Conservation (phyloP, 1,140 invertebrate species). For the Charaxes varanes region DNA sequence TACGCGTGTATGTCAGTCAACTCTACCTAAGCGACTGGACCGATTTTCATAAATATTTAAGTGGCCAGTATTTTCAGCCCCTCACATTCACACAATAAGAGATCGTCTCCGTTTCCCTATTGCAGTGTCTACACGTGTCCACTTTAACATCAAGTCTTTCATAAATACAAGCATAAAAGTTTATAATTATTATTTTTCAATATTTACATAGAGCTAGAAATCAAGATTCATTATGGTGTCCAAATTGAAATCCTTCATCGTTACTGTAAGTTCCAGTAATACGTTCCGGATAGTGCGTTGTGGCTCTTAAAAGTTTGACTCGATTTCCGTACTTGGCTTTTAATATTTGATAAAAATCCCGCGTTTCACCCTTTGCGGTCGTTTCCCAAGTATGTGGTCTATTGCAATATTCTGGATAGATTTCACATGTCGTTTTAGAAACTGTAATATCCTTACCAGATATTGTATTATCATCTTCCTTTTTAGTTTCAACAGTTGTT, state of each 20-base stretch:
- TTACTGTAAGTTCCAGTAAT: slow-evolving; percentile 10
- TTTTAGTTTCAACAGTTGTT: slow-evolving; percentile 6
- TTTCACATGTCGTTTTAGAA: slow-evolving; percentile 8
- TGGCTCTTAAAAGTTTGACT: slow-evolving; percentile 30
- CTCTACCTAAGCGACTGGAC: background rate
- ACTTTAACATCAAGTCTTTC: too few species aligned
- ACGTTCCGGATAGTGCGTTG: slow-evolving; percentile 34
- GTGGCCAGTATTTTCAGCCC: too few species aligned
- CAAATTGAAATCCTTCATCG: slow-evolving; percentile 25
- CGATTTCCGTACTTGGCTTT: slow-evolving; percentile 37
- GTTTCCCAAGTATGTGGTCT: slow-evolving; percentile 51
- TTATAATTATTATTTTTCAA: background rate
- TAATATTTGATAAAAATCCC: slow-evolving; percentile 54
- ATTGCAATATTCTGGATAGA: slow-evolving; percentile 38
- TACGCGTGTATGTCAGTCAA: too few species aligned
- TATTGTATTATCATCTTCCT: background rate
- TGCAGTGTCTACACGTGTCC: too few species aligned
- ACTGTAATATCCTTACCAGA: slow-evolving; percentile 1
- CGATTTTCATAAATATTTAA: too few species aligned
- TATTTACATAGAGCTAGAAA: background rate
- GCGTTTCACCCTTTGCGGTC: slow-evolving; percentile 46
- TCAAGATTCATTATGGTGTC: slow-evolving; percentile 22
- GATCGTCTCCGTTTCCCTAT: too few species aligned
- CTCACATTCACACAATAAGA: too few species aligned
- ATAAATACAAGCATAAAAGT: background rate